Base-by-base conservation (phyloP, 2,888 invertebrate species). In the Drosophila flavopinicola region DNA sequence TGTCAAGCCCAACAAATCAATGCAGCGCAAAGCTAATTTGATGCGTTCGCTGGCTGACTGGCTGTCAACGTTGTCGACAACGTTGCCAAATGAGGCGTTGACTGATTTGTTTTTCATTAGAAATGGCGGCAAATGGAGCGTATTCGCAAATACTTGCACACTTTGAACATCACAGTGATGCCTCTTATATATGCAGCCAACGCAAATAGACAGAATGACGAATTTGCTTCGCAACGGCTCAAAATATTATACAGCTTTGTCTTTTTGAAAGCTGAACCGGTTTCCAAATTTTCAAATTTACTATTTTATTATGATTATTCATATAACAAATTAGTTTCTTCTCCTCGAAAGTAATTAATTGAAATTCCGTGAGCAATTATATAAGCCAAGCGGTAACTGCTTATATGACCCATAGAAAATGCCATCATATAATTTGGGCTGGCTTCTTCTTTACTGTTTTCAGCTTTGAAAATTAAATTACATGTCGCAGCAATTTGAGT, bases 31-130 rank as follows among this genome's bases (percentile, higher is more conserved):
- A 73, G 71, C 63, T 65, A 61, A 75, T 77, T 75, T 61, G 45
- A 68, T 66, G 65, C 65, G 58, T 59, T 44, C 54, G 25, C 44
- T 32, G 38, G 41, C 49, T 52, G 63, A 11, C n/a, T 51, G 60
- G 20, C 53, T 72, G 75, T 61, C 74, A 56, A 56, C 39, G 44
- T 49, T 41, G 44, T 56, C 58, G 64, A 53, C 47, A 59, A 13
- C 17, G 38, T 6, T 60, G 60, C 33, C 42, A 60, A 60, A 44
- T 51, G 30, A 45, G 44, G 39, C 54, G 66, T 70, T 76, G 71
- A 69, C 64, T 68, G 80, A 79, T 66, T 83, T 77, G 68, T 57
- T 67, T 83, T 79, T 60, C 60, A 69, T 69, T 66, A 51, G 5
- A 29, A 41, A 53, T 44, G 20, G 41, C 15, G 23, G 38, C 33